A percentile compares a stretch with the other conserved stretches of the same genome.
These are phyloP conservation scores for Plectus sambesii DNA, from an alignment of 1,140 invertebrate genomes.

Conservation along the genomic window DNA sequence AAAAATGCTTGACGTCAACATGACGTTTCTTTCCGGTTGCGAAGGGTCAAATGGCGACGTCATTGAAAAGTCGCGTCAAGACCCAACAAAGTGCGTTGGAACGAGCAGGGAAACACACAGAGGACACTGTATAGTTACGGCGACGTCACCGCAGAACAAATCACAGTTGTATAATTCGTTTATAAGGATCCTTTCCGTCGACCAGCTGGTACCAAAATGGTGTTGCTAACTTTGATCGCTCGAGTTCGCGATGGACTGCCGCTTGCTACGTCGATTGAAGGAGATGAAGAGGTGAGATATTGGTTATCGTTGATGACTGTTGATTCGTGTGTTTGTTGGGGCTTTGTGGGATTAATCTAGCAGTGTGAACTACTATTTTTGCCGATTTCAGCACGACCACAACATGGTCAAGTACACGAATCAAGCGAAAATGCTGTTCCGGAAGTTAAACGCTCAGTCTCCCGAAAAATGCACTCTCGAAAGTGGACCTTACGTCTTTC, in stretches of 20 bases:
- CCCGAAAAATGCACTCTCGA: slow-evolving; percentile 83
- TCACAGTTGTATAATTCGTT: too few relatives aligned
- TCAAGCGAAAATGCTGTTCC: slow-evolving; percentile 97
- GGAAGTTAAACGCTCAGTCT: slow-evolving; percentile 68
- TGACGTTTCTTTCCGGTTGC: too few relatives aligned
- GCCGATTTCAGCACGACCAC: slow-evolving; percentile 32
- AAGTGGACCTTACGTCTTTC: slow-evolving; percentile 85
- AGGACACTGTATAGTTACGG: too few relatives aligned
- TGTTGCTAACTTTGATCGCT: slow-evolving; percentile 91
- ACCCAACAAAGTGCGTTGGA: too few relatives aligned
- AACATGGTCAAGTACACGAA: slow-evolving; percentile 81
- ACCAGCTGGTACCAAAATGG: too few relatives aligned
- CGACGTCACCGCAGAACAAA: too few relatives aligned
- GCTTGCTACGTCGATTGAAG: slow-evolving; percentile 88
- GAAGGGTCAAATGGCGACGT: too few relatives aligned
- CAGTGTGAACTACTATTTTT: background rate
- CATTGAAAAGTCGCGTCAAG: too few relatives aligned
- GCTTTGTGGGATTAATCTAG: background rate
- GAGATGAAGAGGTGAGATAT: slow-evolving; percentile 78
- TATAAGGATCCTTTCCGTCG: too few relatives aligned
- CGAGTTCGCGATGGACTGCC: slow-evolving; percentile 84
- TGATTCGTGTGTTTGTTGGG: slow-evolving; percentile 1
- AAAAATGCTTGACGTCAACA: too few relatives aligned
- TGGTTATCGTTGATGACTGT: slow-evolving; percentile 2
- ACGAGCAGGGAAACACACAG: too few relatives aligned